Conservation (phyloP, 2,797 vertebrate genomes). For the Channallabes apus region DNA sequence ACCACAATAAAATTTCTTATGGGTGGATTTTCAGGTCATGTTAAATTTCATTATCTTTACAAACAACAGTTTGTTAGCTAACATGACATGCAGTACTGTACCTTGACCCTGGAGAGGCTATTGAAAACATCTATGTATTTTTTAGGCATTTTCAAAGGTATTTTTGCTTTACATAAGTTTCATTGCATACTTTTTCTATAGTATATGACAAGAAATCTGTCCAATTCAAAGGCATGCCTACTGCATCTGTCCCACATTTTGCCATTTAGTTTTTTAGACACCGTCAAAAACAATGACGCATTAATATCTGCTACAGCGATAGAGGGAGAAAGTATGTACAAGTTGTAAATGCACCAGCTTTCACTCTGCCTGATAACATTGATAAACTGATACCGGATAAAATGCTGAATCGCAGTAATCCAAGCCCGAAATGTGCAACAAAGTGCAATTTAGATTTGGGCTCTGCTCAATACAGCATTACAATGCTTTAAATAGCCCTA, state of each 20-base stretch:
- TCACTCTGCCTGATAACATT: neutral
- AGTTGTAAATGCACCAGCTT: neutral
- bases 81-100: neutral
- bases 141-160: neutral
- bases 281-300: neutral
- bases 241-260: neutral
- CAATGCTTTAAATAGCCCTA: neutral
- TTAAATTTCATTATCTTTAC: neutral
- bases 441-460: neutral
- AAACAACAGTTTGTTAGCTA: neutral
- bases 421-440: neutral
- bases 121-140: neutral
- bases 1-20: too few relatives aligned
- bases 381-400: constrained; percentile 4
- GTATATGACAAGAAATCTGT: neutral
- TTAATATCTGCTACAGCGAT: neutral
- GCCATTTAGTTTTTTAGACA: neutral
- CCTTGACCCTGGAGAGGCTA: neutral
- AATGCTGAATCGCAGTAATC: neutral
- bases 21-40: neutral
- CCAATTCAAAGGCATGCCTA: neutral
- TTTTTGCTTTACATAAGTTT: too few relatives aligned
- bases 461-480: neutral
- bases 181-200: neutral
- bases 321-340: neutral